These are phyloP conservation scores for Diorhabda elongata DNA, from an alignment of 1,140 invertebrate species.

Conservation along the genomic window DNA sequence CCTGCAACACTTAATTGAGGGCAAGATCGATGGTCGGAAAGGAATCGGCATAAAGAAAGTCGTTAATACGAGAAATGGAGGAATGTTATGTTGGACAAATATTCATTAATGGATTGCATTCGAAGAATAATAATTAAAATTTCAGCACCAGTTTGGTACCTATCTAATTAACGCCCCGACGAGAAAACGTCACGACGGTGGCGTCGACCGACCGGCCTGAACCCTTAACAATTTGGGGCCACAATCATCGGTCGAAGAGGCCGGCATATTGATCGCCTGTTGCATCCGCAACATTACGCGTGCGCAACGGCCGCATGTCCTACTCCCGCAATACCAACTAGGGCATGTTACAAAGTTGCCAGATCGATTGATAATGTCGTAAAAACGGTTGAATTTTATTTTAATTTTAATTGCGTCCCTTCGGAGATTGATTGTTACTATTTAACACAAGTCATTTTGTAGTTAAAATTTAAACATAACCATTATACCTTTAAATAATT, in stretches of 20 bases:
- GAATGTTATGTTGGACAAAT: too few relatives aligned
- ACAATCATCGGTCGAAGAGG: neutral
- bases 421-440: too few relatives aligned
- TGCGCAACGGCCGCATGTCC: slow-evolving; percentile 26
- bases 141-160: neutral
- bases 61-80: too few relatives aligned
- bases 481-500: too few relatives aligned
- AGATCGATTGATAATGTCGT: neutral
- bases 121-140: too few relatives aligned
- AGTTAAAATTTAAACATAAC: too few relatives aligned
- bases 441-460: too few relatives aligned
- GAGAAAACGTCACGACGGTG: neutral
- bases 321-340: slow-evolving; percentile 33
- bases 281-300: slow-evolving; percentile 27
- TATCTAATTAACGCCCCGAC: neutral
- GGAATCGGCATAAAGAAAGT: too few relatives aligned
- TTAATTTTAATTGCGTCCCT: too few relatives aligned
- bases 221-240: neutral
- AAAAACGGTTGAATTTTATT: neutral
- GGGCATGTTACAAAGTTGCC: slow-evolving; percentile 20
- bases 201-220: neutral
- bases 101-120: too few relatives aligned
- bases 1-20: too few relatives aligned
- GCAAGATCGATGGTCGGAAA: too few relatives aligned
- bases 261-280: slow-evolving; percentile 35